A percentile compares a stretch with the other conserved stretches of the same genome.
phyloP scores from a whole-genome alignment of 2,888 invertebrate species.

The Girardia tigrina region DNA sequence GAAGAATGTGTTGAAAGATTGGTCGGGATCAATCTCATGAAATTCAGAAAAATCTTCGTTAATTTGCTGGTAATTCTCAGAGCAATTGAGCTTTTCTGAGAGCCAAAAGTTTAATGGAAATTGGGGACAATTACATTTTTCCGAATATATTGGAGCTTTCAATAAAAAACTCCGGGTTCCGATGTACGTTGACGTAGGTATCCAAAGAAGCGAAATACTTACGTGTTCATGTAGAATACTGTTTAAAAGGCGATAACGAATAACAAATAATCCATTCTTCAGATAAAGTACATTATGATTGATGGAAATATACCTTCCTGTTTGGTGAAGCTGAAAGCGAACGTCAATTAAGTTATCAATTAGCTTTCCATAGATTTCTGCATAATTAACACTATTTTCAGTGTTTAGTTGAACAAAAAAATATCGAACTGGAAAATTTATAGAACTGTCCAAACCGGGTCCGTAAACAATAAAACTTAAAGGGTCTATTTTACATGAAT shows the following conservation, averaged over 20 bases:
- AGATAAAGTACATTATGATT: constrained; percentile 66
- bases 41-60: constrained; percentile 61
- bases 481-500: constrained; percentile 37
- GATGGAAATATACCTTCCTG: constrained; percentile 51
- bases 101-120: constrained; percentile 59
- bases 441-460: constrained; percentile 62
- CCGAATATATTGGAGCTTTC: constrained; percentile 62
- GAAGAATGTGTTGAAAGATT: constrained; percentile 57
- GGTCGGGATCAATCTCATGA: constrained; percentile 59
- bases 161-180: constrained; percentile 37
- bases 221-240: not conserved
- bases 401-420: constrained; percentile 65
- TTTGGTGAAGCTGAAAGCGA: constrained; percentile 29
- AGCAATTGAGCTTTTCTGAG: constrained; percentile 55
- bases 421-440: constrained; percentile 73
- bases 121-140: constrained; percentile 70
- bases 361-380: too few species aligned
- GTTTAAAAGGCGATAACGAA: constrained; percentile 65
- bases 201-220: constrained; percentile 13
- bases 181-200: not conserved
- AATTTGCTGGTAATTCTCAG: constrained; percentile 59
- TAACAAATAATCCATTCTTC: constrained; percentile 68
- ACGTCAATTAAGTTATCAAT: not conserved
- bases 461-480: constrained; percentile 53
- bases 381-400: constrained; percentile 39